phyloP scores from a whole-genome alignment of 2,888 invertebrate genomes.

The Diarsia mendica region DNA sequence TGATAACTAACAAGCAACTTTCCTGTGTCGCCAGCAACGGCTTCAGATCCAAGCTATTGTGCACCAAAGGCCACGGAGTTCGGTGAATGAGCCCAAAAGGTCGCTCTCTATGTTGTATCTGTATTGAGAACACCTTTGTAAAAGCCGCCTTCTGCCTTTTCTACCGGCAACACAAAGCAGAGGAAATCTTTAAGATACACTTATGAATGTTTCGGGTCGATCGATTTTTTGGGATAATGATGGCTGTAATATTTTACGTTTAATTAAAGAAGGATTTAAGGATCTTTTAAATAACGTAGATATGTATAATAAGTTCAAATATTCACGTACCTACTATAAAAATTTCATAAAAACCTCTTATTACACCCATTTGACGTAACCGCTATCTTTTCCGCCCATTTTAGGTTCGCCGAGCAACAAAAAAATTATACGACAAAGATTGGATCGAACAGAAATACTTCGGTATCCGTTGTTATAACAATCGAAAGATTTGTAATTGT shows the following conservation, averaged over 20 bases:
- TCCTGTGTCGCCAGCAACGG: slow-evolving; percentile 69
- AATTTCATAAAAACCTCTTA: slow-evolving; percentile 19
- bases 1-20: slow-evolving; percentile 71
- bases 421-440: slow-evolving; percentile 34
- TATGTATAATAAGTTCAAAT: background rate
- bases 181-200: slow-evolving; percentile 60
- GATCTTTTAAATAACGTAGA: background rate
- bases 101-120: slow-evolving; percentile 79
- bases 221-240: slow-evolving; percentile 39
- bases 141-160: slow-evolving; percentile 73
- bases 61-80: slow-evolving; percentile 82
- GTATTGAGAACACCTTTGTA: slow-evolving; percentile 77
- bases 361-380: slow-evolving; percentile 23
- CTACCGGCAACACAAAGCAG: slow-evolving; percentile 62
- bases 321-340: slow-evolving; percentile 19
- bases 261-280: background rate
- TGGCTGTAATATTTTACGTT: slow-evolving; percentile 3
- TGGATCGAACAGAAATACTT: slow-evolving; percentile 4
- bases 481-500: slow-evolving; percentile 53
- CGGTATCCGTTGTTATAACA: slow-evolving; percentile 12
- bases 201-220: slow-evolving; percentile 42
- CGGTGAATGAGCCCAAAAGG: slow-evolving; percentile 82
- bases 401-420: slow-evolving; percentile 6
- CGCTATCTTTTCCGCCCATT: slow-evolving; percentile 16
- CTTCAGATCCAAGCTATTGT: slow-evolving; percentile 79